phyloP scores from a whole-genome alignment of 2,113 vertebrate genomes.

The Cryptoleucopteryx plumbea region DNA sequence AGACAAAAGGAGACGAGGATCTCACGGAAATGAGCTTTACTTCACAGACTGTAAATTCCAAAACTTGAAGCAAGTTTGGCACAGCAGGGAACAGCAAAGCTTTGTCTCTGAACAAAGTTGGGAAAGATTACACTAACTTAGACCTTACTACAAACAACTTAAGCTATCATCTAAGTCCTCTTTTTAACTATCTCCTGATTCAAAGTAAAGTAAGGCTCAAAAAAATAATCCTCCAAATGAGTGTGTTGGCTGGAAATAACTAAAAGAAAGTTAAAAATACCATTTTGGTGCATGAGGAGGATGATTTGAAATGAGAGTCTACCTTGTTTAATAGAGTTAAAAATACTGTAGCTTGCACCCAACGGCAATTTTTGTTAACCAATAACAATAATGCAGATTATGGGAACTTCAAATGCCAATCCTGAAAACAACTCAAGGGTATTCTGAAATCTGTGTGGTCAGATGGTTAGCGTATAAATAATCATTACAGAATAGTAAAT shows the following conservation, averaged over 20 bases:
- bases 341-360: slow-evolving; percentile 14
- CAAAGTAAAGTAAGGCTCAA: slow-evolving; percentile 42
- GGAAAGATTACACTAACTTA: slow-evolving; percentile 29
- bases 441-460: slow-evolving; percentile 41
- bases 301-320: background rate
- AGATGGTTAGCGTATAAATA: slow-evolving; percentile 66
- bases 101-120: slow-evolving; percentile 16
- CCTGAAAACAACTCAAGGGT: slow-evolving; percentile 7
- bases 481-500: slow-evolving; percentile 58
- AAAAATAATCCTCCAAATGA: slow-evolving; percentile 38
- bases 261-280: slow-evolving; percentile 12
- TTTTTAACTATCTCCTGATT: slow-evolving; percentile 27
- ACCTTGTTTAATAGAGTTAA: slow-evolving; percentile 31
- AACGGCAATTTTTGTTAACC: background rate
- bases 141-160: slow-evolving; percentile 45
- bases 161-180: slow-evolving; percentile 24
- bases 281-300: background rate
- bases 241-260: slow-evolving; percentile 41
- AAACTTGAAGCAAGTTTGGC: slow-evolving; percentile 32
- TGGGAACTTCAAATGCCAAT: slow-evolving; percentile 22
- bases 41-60: slow-evolving; percentile 10
- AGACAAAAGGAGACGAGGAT: background rate
- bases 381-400: slow-evolving; percentile 23
- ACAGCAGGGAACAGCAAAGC: slow-evolving; percentile 16
- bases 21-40: background rate